These are phyloP conservation scores for Acromyrmex charruanus DNA, from an alignment of 1,140 invertebrate species.

Conservation along the genomic window DNA sequence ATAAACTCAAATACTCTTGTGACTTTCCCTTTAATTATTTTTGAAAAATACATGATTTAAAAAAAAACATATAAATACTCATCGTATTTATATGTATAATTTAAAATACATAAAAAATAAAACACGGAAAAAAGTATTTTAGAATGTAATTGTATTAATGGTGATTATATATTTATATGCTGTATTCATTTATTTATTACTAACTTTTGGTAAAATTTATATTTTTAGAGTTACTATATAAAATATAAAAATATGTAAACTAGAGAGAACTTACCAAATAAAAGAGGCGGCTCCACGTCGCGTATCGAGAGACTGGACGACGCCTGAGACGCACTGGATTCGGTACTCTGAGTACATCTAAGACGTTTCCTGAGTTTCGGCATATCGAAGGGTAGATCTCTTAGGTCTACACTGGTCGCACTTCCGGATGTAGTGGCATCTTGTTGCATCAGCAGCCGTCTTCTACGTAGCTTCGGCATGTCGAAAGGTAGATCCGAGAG, in stretches of 20 bases:
- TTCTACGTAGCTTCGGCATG: constrained; percentile 94
- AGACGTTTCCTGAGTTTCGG: constrained; percentile 93
- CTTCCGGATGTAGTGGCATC: constrained; percentile 90
- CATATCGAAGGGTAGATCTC: constrained; percentile 95
- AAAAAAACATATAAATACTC: neutral
- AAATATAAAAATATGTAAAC: constrained; percentile 18
- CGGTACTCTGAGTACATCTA: constrained; percentile 88
- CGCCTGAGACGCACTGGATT: constrained; percentile 91
- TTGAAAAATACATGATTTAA: neutral
- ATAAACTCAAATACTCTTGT: neutral
- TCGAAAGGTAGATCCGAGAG: constrained; percentile 94
- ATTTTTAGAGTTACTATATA: neutral
- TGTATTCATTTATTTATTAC: neutral
- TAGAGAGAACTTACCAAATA: constrained; percentile 78
- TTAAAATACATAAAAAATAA: neutral
- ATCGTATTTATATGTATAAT: neutral
- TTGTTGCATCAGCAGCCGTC: constrained; percentile 87
- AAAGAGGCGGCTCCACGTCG: constrained; percentile 88
- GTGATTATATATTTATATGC: neutral
- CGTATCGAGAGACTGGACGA: constrained; percentile 93
- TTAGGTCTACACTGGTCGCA: constrained; percentile 91
- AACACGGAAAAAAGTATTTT: neutral
- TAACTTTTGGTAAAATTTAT: neutral
- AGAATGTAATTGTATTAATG: neutral
- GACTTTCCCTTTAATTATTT: constrained; percentile 4